These are phyloP conservation scores for Sarcophaga carnaria DNA, from an alignment of 2,888 invertebrate species.

Conservation along the genomic window DNA sequence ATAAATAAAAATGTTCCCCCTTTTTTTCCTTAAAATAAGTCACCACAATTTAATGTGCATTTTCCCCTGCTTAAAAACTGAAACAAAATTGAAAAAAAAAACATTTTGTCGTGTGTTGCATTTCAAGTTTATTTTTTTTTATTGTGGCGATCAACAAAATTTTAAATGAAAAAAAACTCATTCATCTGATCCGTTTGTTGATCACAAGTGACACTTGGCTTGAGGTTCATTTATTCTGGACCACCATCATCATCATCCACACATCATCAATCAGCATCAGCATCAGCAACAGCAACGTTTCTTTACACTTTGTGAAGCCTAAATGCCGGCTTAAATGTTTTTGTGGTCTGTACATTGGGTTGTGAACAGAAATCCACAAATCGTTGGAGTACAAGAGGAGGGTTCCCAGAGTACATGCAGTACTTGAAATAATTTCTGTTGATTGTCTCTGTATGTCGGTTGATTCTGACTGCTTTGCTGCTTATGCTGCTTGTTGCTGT, in stretches of 20 bases:
- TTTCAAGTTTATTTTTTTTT: slow-evolving; percentile 62
- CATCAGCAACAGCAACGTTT: slow-evolving; percentile 11
- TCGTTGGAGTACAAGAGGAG: background rate
- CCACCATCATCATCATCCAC: slow-evolving; percentile 59
- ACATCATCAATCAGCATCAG: slow-evolving; percentile 16
- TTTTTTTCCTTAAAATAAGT: background rate
- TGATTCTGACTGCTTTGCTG: slow-evolving; percentile 8
- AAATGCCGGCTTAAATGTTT: slow-evolving; percentile 69
- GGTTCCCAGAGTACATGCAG: background rate
- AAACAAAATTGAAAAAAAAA: slow-evolving; percentile 17
- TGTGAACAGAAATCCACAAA: too few relatives aligned
- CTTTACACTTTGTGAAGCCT: slow-evolving; percentile 68
- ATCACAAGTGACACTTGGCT: slow-evolving; percentile 69
- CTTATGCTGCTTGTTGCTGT: slow-evolving; percentile 32
- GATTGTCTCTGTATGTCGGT: slow-evolving; percentile 27
- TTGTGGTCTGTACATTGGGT: slow-evolving; percentile 49
- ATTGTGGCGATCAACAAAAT: slow-evolving; percentile 39
- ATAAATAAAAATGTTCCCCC: too few relatives aligned
- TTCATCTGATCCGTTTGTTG: slow-evolving; percentile 61
- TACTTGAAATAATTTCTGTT: background rate
- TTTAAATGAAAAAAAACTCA: slow-evolving; percentile 35
- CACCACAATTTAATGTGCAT: slow-evolving; percentile 13
- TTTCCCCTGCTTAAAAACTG: slow-evolving; percentile 19
- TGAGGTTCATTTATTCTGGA: slow-evolving; percentile 66
- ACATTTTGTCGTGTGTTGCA: slow-evolving; percentile 55